A percentile compares a stretch with the other conserved stretches of the same genome.
Evolutionary conservation across 2,797 vertebrate genomes (phyloP).

Genomic region (Schizopygopsis pylzovi): DNA sequence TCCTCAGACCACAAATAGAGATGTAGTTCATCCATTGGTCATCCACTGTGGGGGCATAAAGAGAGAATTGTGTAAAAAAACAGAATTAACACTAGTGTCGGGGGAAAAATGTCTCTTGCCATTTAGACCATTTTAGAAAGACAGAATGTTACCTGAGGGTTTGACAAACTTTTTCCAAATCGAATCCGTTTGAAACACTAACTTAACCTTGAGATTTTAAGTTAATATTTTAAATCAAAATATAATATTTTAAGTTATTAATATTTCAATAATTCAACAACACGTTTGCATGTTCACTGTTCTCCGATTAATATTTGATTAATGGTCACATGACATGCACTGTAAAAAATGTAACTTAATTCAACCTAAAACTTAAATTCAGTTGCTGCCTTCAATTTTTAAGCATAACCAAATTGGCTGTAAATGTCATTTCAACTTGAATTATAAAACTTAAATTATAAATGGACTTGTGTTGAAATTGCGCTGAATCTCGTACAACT

Average conservation of each 20-base stretch:
- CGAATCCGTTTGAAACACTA: not conserved
- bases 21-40: slow-evolving; percentile 92
- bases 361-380: no score
- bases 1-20: slow-evolving; percentile 84
- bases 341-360: not conserved
- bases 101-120: not conserved
- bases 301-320: no score
- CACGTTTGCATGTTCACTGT: not conserved
- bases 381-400: no score
- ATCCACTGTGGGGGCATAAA: slow-evolving; percentile 74
- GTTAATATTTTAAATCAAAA: no score
- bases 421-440: not conserved
- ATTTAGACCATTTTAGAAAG: slow-evolving; percentile 4
- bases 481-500: no score
- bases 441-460: not conserved
- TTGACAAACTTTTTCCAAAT: not conserved
- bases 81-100: not conserved
- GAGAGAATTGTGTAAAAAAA: not conserved
- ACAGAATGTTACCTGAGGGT: not conserved
- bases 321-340: not conserved
- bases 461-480: not conserved
- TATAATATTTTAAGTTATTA: not conserved
- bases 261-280: no score
- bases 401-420: no score
- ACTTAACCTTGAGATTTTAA: not conserved